A percentile compares a stretch with the other conserved stretches of the same genome.
Evolutionary conservation across 2,888 invertebrate genomes (phyloP).

Genomic region (Siphlonurus alternatus): DNA sequence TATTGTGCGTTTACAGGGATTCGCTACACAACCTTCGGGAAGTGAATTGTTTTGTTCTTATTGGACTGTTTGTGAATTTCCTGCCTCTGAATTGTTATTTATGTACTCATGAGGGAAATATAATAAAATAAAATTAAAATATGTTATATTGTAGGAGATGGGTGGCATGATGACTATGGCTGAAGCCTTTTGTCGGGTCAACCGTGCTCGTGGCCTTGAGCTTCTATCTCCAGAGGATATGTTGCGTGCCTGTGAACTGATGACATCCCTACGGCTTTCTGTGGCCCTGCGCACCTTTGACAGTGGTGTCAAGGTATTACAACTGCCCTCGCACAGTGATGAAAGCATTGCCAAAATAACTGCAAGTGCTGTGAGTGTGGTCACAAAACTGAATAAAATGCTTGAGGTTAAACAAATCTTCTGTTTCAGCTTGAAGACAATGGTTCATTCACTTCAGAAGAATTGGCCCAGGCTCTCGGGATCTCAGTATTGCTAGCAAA

Average conservation of each 20-base stretch:
- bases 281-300: constrained; percentile 70
- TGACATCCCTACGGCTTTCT: constrained; percentile 41
- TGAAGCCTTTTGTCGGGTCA: constrained; percentile 93
- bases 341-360: constrained; percentile 50
- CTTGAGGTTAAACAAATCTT: background rate
- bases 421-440: constrained; percentile 29
- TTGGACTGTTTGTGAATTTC: no score
- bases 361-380: constrained; percentile 36
- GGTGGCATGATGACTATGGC: constrained; percentile 95
- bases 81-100: no score
- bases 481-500: constrained; percentile 80
- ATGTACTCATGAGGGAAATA: no score
- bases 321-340: constrained; percentile 58
- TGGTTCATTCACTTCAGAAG: constrained; percentile 65
- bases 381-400: background rate
- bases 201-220: constrained; percentile 90
- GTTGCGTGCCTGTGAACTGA: constrained; percentile 71
- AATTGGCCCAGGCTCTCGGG: constrained; percentile 64
- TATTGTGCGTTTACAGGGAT: no score
- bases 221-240: constrained; percentile 94
- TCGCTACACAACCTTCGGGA: no score
- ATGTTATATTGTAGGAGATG: constrained; percentile 59
- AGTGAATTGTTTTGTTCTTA: no score
- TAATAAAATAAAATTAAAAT: no score
- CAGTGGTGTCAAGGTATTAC: constrained; percentile 90